Evolutionary conservation across 2,113 vertebrate genomes (phyloP).

Genomic region (Crotalus viridis): DNA sequence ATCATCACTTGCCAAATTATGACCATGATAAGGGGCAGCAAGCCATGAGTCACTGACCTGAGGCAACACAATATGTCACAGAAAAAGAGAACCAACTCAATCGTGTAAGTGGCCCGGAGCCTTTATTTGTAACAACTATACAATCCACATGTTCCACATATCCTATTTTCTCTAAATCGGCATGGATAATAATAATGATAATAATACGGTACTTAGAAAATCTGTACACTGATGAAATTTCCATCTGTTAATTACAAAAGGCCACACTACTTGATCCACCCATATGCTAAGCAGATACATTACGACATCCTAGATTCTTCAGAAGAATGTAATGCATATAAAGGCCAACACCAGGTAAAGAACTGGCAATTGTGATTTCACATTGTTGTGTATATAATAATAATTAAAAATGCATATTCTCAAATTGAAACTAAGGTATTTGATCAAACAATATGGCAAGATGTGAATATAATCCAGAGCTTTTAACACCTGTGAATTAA

Average conservation of each 20-base stretch:
- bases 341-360: neutral
- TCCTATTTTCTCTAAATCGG: constrained; percentile 55
- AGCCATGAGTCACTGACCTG: constrained; percentile 66
- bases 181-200: constrained; percentile 34
- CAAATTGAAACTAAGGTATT: constrained; percentile 64
- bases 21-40: constrained; percentile 62
- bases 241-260: neutral
- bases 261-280: neutral
- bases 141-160: constrained; percentile 45
- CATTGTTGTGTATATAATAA: neutral
- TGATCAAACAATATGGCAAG: constrained; percentile 58
- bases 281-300: neutral
- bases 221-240: neutral
- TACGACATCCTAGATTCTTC: neutral
- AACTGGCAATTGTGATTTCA: neutral
- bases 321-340: neutral
- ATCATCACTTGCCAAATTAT: constrained; percentile 59
- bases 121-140: constrained; percentile 61
- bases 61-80: constrained; percentile 64
- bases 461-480: constrained; percentile 64
- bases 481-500: constrained; percentile 77
- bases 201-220: constrained; percentile 30
- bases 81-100: constrained; percentile 65
- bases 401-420: constrained; percentile 24
- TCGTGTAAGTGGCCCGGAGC: constrained; percentile 62